Conservation (phyloP, 2,113 vertebrate genomes). For the Brachypodius melanocephalos region DNA sequence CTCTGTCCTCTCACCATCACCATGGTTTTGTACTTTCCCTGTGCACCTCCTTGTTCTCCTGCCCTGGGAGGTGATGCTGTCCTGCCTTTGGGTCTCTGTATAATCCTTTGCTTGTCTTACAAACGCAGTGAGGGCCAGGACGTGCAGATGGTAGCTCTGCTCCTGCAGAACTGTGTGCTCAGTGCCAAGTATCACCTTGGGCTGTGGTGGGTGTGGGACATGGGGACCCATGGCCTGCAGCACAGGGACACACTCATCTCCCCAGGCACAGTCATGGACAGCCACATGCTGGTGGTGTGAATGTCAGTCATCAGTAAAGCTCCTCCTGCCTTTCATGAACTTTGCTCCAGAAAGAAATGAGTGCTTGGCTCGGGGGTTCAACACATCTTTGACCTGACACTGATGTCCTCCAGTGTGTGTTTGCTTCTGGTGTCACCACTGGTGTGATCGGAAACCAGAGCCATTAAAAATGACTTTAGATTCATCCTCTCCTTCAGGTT, state of each 20-base stretch:
- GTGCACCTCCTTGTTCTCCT: not conserved
- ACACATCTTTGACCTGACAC: not conserved
- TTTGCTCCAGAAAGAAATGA: not conserved
- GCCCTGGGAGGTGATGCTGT: not conserved
- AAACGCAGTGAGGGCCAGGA: fast-evolving
- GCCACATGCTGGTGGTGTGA: fast-evolving
- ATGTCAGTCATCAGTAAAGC: not conserved
- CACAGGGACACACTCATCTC: not conserved
- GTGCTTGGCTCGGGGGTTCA: not conserved
- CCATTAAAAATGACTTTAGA: not conserved
- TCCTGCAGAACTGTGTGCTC: not conserved
- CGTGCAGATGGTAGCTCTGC: fast-evolving
- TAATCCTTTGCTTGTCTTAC: not conserved
- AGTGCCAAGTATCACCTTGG: fast-evolving
- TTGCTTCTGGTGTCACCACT: not conserved
- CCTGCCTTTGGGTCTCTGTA: not conserved
- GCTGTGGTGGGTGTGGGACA: not conserved
- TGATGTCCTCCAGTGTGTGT: not conserved
- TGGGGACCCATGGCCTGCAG: fast-evolving
- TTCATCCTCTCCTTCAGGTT: not conserved
- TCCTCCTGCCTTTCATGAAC: not conserved
- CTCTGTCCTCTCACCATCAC: fast-evolving
- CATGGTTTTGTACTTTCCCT: fast-evolving
- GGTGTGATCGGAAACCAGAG: not conserved
- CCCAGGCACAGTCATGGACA: fast-evolving